These are phyloP conservation scores for Pseudonaja textilis DNA, from an alignment of 2,113 vertebrate species.

Conservation along the genomic window DNA sequence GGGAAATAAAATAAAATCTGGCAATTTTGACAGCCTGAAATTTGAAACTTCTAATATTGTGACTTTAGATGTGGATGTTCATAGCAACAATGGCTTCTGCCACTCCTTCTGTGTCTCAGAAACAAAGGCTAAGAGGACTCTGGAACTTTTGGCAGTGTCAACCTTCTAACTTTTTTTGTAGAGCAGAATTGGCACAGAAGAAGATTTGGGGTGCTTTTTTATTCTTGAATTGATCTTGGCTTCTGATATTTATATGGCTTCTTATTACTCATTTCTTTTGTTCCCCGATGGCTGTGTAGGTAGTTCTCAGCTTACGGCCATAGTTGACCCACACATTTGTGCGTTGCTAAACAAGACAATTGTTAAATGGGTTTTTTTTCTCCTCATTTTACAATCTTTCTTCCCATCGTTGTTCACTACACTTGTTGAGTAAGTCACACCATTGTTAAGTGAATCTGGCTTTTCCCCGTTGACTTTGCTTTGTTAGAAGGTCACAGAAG, in stretches of 20 bases:
- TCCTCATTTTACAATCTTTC: not conserved
- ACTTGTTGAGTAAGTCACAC: too few species aligned
- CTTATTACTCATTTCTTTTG: not conserved
- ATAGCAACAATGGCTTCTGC: conserved; percentile 3
- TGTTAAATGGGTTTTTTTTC: not conserved
- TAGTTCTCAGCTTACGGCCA: fast-evolving
- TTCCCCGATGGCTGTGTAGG: not conserved
- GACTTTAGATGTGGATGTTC: not conserved
- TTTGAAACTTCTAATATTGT: not conserved
- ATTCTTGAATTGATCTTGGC: not conserved
- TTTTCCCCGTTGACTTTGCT: too few species aligned
- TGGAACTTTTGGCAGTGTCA: not conserved
- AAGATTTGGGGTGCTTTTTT: not conserved
- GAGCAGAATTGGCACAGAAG: not conserved
- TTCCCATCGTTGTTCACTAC: not conserved
- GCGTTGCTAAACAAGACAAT: not conserved
- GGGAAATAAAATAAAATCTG: not conserved
- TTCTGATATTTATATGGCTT: not conserved
- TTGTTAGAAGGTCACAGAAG: too few species aligned
- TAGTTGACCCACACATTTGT: not conserved
- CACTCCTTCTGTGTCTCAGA: not conserved
- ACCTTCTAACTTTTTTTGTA: not conserved
- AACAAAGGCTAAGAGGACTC: not conserved
- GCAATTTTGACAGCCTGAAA: not conserved
- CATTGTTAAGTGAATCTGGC: too few species aligned